Evolutionary conservation across 2,888 invertebrate species (phyloP).

Genomic region (Sarcophaga variegata): DNA sequence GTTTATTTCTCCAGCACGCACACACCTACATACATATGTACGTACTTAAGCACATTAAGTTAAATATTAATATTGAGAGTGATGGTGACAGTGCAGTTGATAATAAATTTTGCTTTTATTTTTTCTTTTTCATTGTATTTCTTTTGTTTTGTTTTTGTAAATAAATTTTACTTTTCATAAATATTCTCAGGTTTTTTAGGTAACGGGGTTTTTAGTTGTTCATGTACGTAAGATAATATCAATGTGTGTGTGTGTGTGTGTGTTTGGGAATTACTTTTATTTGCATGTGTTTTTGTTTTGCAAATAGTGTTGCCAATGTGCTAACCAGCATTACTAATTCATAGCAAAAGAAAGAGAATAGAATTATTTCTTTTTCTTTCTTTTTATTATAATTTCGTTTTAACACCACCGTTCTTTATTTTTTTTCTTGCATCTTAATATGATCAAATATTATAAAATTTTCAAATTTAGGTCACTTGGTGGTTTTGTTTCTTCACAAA

Average conservation of each 20-base stretch:
- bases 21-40: not conserved
- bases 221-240: constrained; percentile 5
- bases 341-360: constrained; percentile 2
- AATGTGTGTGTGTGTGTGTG: not conserved
- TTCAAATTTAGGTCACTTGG: constrained; percentile 47
- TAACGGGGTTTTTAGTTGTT: constrained; percentile 54
- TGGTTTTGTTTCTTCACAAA: not conserved
- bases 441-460: constrained; percentile 49
- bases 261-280: not conserved
- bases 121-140: constrained; percentile 22
- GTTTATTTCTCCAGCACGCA: constrained; percentile 19
- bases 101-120: not conserved
- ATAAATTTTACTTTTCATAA: constrained; percentile 67
- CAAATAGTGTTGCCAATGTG: not conserved
- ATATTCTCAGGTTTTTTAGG: constrained; percentile 63
- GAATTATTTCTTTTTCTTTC: constrained; percentile 17
- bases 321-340: constrained; percentile 2
- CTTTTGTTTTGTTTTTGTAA: not conserved
- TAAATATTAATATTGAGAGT: not conserved
- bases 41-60: not conserved
- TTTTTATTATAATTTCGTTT: not conserved
- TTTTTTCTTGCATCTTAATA: not conserved
- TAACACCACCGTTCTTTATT: not conserved
- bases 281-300: constrained; percentile 5
- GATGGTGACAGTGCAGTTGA: constrained; percentile 6